Conservation (phyloP, 1,140 invertebrate genomes). For the Drosophila saltans region DNA sequence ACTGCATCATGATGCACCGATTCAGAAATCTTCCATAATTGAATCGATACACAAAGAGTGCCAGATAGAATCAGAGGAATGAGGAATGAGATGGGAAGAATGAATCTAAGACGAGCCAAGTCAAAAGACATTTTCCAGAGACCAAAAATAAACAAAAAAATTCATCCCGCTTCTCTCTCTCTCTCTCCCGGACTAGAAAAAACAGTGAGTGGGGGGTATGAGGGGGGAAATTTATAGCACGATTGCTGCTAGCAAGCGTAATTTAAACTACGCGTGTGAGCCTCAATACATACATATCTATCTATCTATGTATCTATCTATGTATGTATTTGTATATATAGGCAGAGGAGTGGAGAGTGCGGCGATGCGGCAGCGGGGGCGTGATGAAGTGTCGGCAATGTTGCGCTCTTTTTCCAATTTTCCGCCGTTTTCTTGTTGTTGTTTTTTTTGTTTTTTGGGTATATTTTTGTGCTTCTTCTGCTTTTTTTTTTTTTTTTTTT, state of each 20-base stretch:
- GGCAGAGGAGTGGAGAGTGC: slow-evolving; percentile 10
- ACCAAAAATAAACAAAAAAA: slow-evolving; percentile 47
- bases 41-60: slow-evolving; percentile 63
- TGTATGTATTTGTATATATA: background rate
- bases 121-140: slow-evolving; percentile 46
- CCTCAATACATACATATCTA: slow-evolving; percentile 3
- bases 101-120: slow-evolving; percentile 9
- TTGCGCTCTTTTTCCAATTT: slow-evolving; percentile 60
- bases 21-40: slow-evolving; percentile 55
- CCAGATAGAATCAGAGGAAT: background rate
- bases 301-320: no score
- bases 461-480: slow-evolving; percentile 23
- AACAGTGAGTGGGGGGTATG: background rate
- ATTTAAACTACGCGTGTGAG: slow-evolving; percentile 81
- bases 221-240: slow-evolving; percentile 68
- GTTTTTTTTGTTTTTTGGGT: slow-evolving; percentile 13
- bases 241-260: slow-evolving; percentile 53
- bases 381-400: slow-evolving; percentile 69
- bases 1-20: slow-evolving; percentile 66
- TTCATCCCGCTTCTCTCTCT: slow-evolving; percentile 20
- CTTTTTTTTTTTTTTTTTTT: slow-evolving; percentile 38
- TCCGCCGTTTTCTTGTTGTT: slow-evolving; percentile 32
- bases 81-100: background rate
- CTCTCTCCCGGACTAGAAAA: background rate
- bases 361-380: background rate